Evolutionary conservation across 2,888 invertebrate genomes (phyloP), one percentile per base, ranked within the genome.

Genomic region (Hemithea aestivaria): DNA sequence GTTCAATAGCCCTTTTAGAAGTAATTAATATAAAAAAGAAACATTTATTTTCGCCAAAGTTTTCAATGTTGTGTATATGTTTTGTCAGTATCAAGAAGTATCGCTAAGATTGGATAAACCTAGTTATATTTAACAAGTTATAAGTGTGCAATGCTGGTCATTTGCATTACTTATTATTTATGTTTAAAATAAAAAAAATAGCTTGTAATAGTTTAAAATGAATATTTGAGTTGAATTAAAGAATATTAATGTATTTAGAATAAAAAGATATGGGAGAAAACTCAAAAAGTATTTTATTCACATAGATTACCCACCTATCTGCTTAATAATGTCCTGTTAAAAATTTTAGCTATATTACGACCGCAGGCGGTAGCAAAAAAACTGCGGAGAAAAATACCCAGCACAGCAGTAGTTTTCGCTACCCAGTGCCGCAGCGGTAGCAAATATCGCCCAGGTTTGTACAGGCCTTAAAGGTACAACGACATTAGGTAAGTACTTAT

Each of bases 161-260:
- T 85, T 69, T 82, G 85, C 82, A 83, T 81, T 66, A 83, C 83
- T 83, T 80, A 74, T 73, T 82, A 79, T 85, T 83, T 85, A 82
- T 83, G 83, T 84, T 84, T 74, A 78, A 78, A 75, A 38, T 45
- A 40, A 51, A 71, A 55, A 69, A 78, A 79, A 83, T 87, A 87
- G 87, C 87, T 84, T 87, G 79, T 87, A 87, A 85, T 85, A 87
- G 87, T 85, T 84, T 83, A 79, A 85, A 51, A 80, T 81, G 71
- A 84, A 80, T 78, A 84, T 83, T 85, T 87, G 82, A 85, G 84
- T 85, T 87, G 84, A 79, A 79, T 81, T 83, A 82, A 81, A 83
- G 73, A 87, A 87, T 84, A 87, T 87, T 85, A 87, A 87, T 87
- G 87, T 87, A 87, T 87, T 84, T 87, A 87, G 87, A 87, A 83